These are phyloP conservation scores for Amiota communis DNA, from an alignment of 2,888 invertebrate genomes.

Conservation along the genomic window DNA sequence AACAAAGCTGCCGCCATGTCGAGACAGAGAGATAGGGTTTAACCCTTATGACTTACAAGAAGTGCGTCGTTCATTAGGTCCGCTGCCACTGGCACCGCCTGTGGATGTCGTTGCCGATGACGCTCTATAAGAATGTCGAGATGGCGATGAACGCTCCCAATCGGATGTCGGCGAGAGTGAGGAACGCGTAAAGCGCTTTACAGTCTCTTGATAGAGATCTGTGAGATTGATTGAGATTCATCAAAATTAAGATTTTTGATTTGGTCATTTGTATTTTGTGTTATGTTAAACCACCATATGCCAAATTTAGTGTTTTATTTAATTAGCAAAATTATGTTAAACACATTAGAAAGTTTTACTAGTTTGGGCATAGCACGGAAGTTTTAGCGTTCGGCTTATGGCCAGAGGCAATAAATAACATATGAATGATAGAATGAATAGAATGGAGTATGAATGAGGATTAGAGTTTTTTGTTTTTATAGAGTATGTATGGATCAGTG, in stretches of 20 bases:
- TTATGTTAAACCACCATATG: conserved; percentile 13
- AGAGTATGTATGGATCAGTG: too few species aligned
- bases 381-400: too few species aligned
- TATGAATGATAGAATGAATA: too few species aligned
- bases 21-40: neutral
- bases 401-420: too few species aligned
- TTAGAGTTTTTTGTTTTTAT: too few species aligned
- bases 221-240: conserved; percentile 9
- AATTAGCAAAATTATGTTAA: conserved; percentile 62
- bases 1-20: conserved; percentile 2
- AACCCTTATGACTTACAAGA: conserved; percentile 61
- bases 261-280: neutral
- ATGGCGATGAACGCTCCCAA: conserved; percentile 63
- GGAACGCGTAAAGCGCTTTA: conserved; percentile 69
- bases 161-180: conserved; percentile 70
- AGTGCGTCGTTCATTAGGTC: conserved; percentile 57
- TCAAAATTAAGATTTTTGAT: neutral
- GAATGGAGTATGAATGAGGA: too few species aligned
- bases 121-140: conserved; percentile 58
- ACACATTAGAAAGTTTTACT: conserved; percentile 43
- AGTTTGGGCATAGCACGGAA: neutral
- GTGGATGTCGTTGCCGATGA: conserved; percentile 32
- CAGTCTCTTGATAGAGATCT: conserved; percentile 71
- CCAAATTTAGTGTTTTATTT: conserved; percentile 38
- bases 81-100: conserved; percentile 48